Base-by-base conservation (phyloP, 2,797 vertebrate genomes). In the Petrocephalus sullivani region DNA sequence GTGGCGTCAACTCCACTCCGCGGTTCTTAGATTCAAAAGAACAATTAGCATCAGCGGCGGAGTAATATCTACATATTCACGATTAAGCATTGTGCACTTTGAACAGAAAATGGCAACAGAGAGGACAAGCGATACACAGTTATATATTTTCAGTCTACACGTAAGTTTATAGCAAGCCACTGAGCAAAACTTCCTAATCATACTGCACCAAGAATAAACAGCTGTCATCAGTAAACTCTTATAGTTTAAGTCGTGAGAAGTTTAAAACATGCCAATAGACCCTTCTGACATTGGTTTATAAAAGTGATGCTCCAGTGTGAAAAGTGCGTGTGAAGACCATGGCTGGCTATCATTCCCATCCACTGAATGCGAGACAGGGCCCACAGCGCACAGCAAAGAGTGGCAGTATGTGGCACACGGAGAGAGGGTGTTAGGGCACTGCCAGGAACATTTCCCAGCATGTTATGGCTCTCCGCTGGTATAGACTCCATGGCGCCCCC, bases 341-440 rank as follows among this genome's bases (percentile, higher is more conserved):
- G 28, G 56, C 84, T n/a, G 56, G 10, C 33, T 58, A n/a, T 86
- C 16, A n/a, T 54, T 86, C 57, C 19, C 9, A 89, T 93, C 90
- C 94, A 93, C 91, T 93, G 94, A 91, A 95, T 95, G 89, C 94
- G 95, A 21, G 96, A 95, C 93, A 95, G 95, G 90, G 95, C 96
- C 90, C 95, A 92, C 89, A 93, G 91, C 49, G 78, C 41, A 49
- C 75, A 41, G 33, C 19, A 49, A 81, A n/a, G 41, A 81, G 75
- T 83, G 78, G 78, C 78, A 53, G 16, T 41, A 46, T 4, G 78
- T 53, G 46, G 41, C 33, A 19, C 71, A 19, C 37, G 19, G 71
- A 5, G 19, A 7, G 92, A 88, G 14, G 94, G 90, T 91, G 95
- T n/a, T 46, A 46, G 81, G 19, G 49, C 8, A 28, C 33, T 49